phyloP scores from a whole-genome alignment of 2,113 vertebrate genomes.

The Sapajus apella region DNA sequence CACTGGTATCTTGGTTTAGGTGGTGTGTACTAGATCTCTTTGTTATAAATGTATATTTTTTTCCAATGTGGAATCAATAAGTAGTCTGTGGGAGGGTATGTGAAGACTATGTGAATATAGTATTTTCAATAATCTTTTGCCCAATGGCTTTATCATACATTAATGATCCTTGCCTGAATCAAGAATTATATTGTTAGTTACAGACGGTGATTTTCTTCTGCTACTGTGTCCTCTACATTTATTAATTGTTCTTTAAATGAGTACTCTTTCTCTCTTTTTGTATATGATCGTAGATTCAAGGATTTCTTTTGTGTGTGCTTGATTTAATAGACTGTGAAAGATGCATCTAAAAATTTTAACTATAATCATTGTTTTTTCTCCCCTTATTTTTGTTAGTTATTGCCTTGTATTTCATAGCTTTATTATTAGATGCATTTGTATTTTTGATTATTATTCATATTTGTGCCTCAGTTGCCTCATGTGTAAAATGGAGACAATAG shows the following conservation, averaged over 20 bases:
- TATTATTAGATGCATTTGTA: neutral
- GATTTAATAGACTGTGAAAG: neutral
- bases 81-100: neutral
- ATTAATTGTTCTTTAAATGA: neutral
- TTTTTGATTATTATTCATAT: neutral
- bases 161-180: neutral
- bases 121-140: neutral
- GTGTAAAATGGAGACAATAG: neutral
- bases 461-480: neutral
- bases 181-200: neutral
- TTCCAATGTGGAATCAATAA: neutral
- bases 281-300: neutral
- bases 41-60: neutral
- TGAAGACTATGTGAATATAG: neutral
- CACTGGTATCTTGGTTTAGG: neutral
- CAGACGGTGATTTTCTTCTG: neutral
- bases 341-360: neutral
- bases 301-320: neutral
- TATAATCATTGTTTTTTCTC: neutral
- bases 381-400: neutral
- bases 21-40: neutral
- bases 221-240: neutral
- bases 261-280: neutral
- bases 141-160: neutral
- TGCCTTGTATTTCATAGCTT: neutral